Evolutionary conservation across 1,140 invertebrate species (phyloP), one percentile per base, ranked within the genome.

Genomic region (Tetramorium alpestre): DNA sequence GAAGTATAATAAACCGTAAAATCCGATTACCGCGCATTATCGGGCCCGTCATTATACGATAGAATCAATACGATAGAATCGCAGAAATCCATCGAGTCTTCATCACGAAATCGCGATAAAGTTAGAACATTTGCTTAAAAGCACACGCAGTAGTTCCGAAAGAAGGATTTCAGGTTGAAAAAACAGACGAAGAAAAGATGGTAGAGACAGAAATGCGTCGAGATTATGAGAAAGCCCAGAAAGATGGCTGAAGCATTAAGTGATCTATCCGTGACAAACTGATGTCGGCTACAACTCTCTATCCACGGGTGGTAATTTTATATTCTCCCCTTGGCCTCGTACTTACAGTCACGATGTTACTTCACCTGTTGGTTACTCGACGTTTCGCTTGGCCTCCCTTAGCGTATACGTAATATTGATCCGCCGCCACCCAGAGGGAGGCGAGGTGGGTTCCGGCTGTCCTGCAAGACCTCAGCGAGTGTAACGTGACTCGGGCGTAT

Each of bases 271-370:
- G 51, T 80, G 62, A 75, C 13, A 47, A 89, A 78, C 56, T 84
- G 69, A 69, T 49, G 49, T 85, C 75, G 62, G 11, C 84, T 58
- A 28, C 54, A 49, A 33, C 54, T 51, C 47, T 90, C 86, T 73
- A 84, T 86, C 54, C 67, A 51, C 13, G 5, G 41, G 60, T 44
- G 65, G 58, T 91, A 91, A 91, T 91, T 91, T 91, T 91, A 85
- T 89, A 91, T 91, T 91, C 87, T 91, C 78, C 77, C 85, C 90
- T 91, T 91, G 89, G 90, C 90, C 89, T 90, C 90, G 87, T 90
- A 78, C 56, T 56, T 33, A 16, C 67, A 41, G 86, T 87, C 73
- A 49, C 65, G 84, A 76, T 60, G 56, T 88, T 87, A 84, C 90
- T 91, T 91, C 89, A 91, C 90, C 90, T 91, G 90, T 91, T 91